phyloP scores from a whole-genome alignment of 2,113 vertebrate species.

The Scolopax mira region DNA sequence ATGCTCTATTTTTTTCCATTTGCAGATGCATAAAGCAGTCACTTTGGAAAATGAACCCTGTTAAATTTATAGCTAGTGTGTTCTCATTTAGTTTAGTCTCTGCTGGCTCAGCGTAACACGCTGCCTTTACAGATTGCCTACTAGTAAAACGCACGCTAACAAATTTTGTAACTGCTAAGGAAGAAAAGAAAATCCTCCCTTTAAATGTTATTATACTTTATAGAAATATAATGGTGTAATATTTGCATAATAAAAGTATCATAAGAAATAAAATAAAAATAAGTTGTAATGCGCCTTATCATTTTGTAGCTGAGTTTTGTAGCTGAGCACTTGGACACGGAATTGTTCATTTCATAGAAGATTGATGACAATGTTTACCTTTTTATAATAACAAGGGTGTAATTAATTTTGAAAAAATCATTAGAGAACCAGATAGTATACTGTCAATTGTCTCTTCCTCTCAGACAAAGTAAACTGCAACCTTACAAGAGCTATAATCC shows the following conservation, averaged over 20 bases:
- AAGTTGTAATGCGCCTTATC: neutral
- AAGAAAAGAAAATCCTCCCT: neutral
- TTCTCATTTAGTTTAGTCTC: constrained; percentile 74
- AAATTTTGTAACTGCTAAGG: constrained; percentile 27
- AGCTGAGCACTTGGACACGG: neutral
- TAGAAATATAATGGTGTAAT: constrained; percentile 11
- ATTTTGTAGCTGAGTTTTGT: constrained; percentile 15
- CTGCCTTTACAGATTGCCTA: constrained; percentile 27
- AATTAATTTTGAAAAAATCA: constrained; percentile 53
- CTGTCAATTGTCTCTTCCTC: neutral
- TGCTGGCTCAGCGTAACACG: constrained; percentile 69
- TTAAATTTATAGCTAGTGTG: constrained; percentile 71
- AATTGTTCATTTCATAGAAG: constrained; percentile 37
- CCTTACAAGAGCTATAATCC: constrained; percentile 25
- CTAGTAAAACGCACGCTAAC: constrained; percentile 38
- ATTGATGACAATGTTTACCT: constrained; percentile 45
- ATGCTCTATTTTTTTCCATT: constrained; percentile 69
- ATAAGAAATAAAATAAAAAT: constrained; percentile 22
- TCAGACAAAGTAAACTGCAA: constrained; percentile 24
- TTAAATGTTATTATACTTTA: constrained; percentile 35
- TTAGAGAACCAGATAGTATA: neutral
- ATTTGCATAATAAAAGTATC: constrained; percentile 27
- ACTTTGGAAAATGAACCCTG: constrained; percentile 74
- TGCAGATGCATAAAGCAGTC: constrained; percentile 73
- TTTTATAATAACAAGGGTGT: constrained; percentile 25